Evolutionary conservation across 2,888 invertebrate species (phyloP), one percentile per base, ranked within the genome.

Genomic region (Amblyjoppa fuscipennis): DNA sequence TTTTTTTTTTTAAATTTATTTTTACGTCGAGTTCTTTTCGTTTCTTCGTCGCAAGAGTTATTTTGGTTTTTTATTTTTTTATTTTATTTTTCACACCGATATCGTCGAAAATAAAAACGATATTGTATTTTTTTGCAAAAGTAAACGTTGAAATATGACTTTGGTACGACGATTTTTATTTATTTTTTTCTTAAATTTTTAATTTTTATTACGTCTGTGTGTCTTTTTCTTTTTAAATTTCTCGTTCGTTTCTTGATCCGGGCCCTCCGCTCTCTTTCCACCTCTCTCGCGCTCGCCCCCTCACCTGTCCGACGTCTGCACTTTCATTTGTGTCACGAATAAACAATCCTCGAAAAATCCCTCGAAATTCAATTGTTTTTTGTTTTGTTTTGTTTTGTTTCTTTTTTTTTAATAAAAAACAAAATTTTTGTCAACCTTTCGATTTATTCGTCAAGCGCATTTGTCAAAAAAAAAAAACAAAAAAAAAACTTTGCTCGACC

Each of bases 321-420:
- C 77, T 81, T 11, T 81, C 81, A 84, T 84, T 77, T 69, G 73
- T 84, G 41, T 64, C 75, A 75, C 70, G 20, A 64, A 84, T 13
- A 68, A 73, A 81, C 31, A n/a, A 38, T 73, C n/a, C 41, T 69
- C n/a, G 25, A 9, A 45, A 59, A 38, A 9, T 34, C 11, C 71
- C 25, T 76, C 31, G 31, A 28, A 28, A 28, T 11, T 31, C 16
- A 31, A 31, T 61, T 5, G 13, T 31, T 34, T 34, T 5, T 11
- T 5, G 6, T 16, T 61, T 9, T 20, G 20, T 20, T 20, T 20
- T 20, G 20, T 20, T 20, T 20, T 20, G 0, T 20, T 20, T 20
- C 0, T 20, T 20, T 20, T 20, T 20, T 20, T 20, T 20, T 20
- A 20, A 20, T 20, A 0, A 20, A 20, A 20, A 20, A 20, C 34